Evolutionary conservation across 1,140 invertebrate genomes (phyloP).

Genomic region (Notospermus geniculatus): DNA sequence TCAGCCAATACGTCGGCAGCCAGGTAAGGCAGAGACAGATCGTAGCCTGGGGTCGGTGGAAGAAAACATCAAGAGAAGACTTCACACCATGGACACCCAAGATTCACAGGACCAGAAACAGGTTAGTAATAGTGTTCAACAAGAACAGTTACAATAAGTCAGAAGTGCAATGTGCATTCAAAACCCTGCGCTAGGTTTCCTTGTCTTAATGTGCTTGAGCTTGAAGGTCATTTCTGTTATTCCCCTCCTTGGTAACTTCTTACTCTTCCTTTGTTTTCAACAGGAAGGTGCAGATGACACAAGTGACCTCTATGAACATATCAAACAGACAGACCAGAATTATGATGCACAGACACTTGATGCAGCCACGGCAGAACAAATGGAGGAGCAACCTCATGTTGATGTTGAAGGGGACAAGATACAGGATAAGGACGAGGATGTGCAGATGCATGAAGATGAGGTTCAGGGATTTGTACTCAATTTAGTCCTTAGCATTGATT

Average conservation of each 20-base stretch:
- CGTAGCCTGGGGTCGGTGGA: slow-evolving; percentile 64
- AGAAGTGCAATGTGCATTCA: too few species aligned
- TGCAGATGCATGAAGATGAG: slow-evolving; percentile 26
- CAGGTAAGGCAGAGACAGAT: slow-evolving; percentile 62
- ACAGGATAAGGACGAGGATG: slow-evolving; percentile 32
- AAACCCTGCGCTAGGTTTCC: too few species aligned
- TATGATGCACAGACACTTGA: slow-evolving; percentile 61
- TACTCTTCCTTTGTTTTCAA: too few species aligned
- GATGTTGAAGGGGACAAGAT: slow-evolving; percentile 45
- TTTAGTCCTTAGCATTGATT: too few species aligned
- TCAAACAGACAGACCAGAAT: slow-evolving; percentile 71
- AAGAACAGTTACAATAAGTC: too few species aligned
- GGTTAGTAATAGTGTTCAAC: not conserved
- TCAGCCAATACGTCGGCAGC: slow-evolving; percentile 57
- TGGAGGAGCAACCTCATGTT: slow-evolving; percentile 68
- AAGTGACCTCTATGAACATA: slow-evolving; percentile 77
- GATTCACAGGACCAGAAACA: slow-evolving; percentile 19
- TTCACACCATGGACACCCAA: slow-evolving; percentile 61
- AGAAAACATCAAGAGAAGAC: slow-evolving; percentile 64
- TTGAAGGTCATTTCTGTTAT: too few species aligned
- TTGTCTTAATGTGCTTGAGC: too few species aligned
- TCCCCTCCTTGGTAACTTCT: too few species aligned
- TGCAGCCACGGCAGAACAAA: slow-evolving; percentile 72
- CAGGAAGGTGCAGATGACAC: too few species aligned
- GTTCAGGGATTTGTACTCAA: not conserved